Percentiles rank a stretch among this genome's conserved stretches.
These are phyloP conservation scores for Bubo blakistoni DNA, from an alignment of 2,113 vertebrate species.

Conservation along the genomic window DNA sequence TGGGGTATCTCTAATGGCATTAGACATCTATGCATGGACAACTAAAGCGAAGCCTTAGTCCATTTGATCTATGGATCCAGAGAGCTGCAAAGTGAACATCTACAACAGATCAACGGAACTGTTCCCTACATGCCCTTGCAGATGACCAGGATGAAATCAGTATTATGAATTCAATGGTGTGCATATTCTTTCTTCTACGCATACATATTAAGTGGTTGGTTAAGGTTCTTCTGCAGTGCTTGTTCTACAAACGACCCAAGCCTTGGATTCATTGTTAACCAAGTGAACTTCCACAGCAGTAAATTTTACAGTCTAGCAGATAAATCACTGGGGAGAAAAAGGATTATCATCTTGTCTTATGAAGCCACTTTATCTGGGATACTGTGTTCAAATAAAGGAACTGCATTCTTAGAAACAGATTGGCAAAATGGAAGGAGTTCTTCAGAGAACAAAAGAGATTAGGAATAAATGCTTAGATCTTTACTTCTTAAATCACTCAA, in stretches of 20 bases:
- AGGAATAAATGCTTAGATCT: background rate
- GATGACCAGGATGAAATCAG: background rate
- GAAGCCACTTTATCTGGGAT: background rate
- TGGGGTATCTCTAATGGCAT: background rate
- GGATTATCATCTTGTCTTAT: background rate
- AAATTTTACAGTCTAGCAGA: background rate
- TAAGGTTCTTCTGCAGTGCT: background rate
- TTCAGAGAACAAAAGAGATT: background rate
- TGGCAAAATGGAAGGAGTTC: background rate
- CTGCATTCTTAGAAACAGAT: background rate
- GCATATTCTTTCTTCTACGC: background rate
- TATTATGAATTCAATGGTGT: background rate
- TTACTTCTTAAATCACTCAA: background rate
- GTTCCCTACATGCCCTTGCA: background rate
- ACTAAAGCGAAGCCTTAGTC: background rate
- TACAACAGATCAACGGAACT: background rate
- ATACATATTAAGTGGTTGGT: background rate
- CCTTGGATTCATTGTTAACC: background rate
- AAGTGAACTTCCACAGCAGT: background rate
- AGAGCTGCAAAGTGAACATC: background rate
- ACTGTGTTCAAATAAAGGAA: background rate
- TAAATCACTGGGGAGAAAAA: background rate
- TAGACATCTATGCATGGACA: background rate
- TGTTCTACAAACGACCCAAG: background rate
- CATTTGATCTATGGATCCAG: background rate